Percentiles rank a stretch among this genome's conserved stretches.
Evolutionary conservation across 2,888 invertebrate genomes (phyloP).

Genomic region (Allophyes oxyacanthae): DNA sequence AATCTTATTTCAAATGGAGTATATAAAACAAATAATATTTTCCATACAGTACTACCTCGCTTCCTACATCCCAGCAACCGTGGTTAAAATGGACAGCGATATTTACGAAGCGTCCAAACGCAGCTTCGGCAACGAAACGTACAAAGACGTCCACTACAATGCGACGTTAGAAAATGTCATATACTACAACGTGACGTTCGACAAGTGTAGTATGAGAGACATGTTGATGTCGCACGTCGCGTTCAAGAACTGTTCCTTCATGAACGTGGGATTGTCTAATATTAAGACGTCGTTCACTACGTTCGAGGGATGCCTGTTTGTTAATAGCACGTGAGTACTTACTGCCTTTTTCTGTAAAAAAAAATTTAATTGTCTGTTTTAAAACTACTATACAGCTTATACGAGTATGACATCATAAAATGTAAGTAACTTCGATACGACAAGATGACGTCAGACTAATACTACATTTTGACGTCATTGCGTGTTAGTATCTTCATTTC

Average conservation of each 20-base stretch:
- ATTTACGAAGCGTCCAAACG: conserved; percentile 70
- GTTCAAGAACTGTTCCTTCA: conserved; percentile 92
- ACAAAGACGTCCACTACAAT: conserved; percentile 86
- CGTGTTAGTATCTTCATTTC: no score
- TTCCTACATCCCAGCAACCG: conserved; percentile 85
- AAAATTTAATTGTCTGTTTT: no score
- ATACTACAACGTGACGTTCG: conserved; percentile 90
- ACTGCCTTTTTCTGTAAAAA: no score
- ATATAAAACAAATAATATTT: no score
- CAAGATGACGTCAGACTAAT: no score
- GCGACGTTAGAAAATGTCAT: conserved; percentile 90
- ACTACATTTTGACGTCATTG: no score
- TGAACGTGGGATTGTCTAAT: conserved; percentile 91
- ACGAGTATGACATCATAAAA: no score
- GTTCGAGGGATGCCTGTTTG: conserved; percentile 90
- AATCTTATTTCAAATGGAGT: no score
- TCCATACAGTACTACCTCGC: conserved; percentile 87
- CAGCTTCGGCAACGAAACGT: conserved; percentile 71
- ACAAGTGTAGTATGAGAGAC: conserved; percentile 91
- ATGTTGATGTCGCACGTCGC: conserved; percentile 92
- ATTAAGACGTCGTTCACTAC: conserved; percentile 92
- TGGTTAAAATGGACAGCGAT: conserved; percentile 79
- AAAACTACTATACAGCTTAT: no score
- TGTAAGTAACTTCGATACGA: no score
- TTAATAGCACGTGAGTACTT: conserved; percentile 90